Evolutionary conservation across 2,888 invertebrate species (phyloP).

Genomic region (Lottia scabra): DNA sequence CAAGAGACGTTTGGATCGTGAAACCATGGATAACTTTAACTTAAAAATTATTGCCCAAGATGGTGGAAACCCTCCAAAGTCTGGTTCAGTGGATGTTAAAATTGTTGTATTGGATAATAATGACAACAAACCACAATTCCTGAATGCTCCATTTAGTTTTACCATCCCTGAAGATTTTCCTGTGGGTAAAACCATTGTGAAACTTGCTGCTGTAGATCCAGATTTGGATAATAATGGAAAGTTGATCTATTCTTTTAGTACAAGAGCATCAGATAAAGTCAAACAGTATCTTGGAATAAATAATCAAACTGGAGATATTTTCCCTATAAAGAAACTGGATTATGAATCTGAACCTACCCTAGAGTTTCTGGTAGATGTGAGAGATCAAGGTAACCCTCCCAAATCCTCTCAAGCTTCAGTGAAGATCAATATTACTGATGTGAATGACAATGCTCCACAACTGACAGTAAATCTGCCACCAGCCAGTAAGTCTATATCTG

Average conservation of each 20-base stretch:
- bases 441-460: constrained; percentile 89
- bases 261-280: constrained; percentile 43
- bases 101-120: constrained; percentile 57
- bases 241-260: constrained; percentile 69
- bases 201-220: constrained; percentile 83
- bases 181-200: constrained; percentile 40
- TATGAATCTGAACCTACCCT: constrained; percentile 83
- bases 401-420: constrained; percentile 71
- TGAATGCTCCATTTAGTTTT: constrained; percentile 41
- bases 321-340: constrained; percentile 83
- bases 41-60: constrained; percentile 55
- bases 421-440: constrained; percentile 74
- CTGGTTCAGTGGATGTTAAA: constrained; percentile 53
- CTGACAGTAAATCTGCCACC: constrained; percentile 86
- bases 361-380: constrained; percentile 75
- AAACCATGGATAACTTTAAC: constrained; percentile 49
- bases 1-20: constrained; percentile 53
- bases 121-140: constrained; percentile 55
- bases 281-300: constrained; percentile 75
- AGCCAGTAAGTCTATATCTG: constrained; percentile 74
- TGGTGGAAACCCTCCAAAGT: constrained; percentile 50
- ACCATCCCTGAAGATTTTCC: constrained; percentile 50
- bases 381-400: constrained; percentile 48
- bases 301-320: constrained; percentile 87
- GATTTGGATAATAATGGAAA: constrained; percentile 84